Percentiles rank a stretch among this genome's conserved stretches.
Evolutionary conservation across 2,797 vertebrate species (phyloP).

Genomic region (Catharus ustulatus): DNA sequence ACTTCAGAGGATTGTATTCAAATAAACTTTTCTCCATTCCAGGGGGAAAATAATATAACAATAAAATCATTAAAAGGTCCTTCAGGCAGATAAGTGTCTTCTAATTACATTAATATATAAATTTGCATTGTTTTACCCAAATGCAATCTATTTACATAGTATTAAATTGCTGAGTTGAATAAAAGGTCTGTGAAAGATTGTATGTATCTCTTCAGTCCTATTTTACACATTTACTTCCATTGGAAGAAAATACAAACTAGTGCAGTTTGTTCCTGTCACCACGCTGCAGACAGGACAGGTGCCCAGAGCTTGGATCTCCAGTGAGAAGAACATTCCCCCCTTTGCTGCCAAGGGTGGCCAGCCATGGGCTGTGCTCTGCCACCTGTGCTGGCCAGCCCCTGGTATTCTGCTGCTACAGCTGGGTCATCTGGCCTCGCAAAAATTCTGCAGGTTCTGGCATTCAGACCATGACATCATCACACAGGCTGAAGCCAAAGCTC

Average conservation of each 20-base stretch:
- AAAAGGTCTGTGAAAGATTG: background rate
- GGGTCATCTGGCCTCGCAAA: background rate
- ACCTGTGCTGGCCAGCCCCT: background rate
- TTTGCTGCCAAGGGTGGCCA: background rate
- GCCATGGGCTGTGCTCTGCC: fast-evolving
- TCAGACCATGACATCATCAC: fast-evolving
- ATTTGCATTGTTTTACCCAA: background rate
- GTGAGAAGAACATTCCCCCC: fast-evolving
- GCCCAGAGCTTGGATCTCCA: background rate
- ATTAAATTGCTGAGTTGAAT: background rate
- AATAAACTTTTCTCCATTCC: background rate
- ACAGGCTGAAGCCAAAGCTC: background rate
- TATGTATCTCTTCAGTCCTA: background rate
- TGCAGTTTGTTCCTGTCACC: background rate
- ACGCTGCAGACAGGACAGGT: fast-evolving
- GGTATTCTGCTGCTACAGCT: fast-evolving
- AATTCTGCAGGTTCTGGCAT: background rate
- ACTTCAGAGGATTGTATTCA: background rate
- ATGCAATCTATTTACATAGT: background rate
- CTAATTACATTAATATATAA: background rate
- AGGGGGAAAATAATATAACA: background rate
- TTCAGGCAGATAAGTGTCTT: background rate
- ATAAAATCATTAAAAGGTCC: background rate
- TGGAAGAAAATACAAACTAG: background rate
- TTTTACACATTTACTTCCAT: background rate